Evolutionary conservation across 2,797 vertebrate genomes (phyloP), one percentile per base, ranked within the genome.

Genomic region (Pterois miles): DNA sequence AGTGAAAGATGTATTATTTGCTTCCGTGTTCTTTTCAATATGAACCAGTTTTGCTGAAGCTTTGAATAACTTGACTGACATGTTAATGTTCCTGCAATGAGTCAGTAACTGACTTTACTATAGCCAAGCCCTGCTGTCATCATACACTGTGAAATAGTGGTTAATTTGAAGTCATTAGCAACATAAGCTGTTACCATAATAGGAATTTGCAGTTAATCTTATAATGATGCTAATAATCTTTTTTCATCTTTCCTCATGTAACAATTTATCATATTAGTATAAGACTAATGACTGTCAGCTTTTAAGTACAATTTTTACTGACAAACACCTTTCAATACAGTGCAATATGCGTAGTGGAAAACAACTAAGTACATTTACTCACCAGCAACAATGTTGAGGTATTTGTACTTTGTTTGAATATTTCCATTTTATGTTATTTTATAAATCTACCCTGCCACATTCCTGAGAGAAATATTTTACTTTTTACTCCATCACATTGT

Each of bases 331-430:
- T 18, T 48, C 43, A 48, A 4, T n/a, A 48, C 7, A 48, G 8
- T 48, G 43, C 43, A 48, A 48, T 48, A 48, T 48, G 43, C 14
- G 18, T 48, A 1, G 16, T 48, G 43, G 16, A 48, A 20, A 48
- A 0, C 43, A 48, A 48, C 43, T n/a, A n/a, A 16, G 6, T 13
- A 38, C 36, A 43, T 43, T 43, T 0, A 43, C 6, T 43, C 14
- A 43, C n/a, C n/a, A n/a, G n/a, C n/a, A 43, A 16, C 18, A 2
- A 43, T 43, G 16, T 43, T 43, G 40, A 43, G 14, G 40, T 48
- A 48, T 48, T 48, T 48, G 20, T n/a, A 48, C 20, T 48, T 48
- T 48, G 46, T 8, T 4, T 20, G 18, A 48, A 8, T 48, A 8
- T 48, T 48, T 48, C 46, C 46, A 20, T 48, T n/a, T 48, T 48